Conservation (phyloP, 2,113 vertebrate genomes). For the Hemibagrus wyckioides region DNA sequence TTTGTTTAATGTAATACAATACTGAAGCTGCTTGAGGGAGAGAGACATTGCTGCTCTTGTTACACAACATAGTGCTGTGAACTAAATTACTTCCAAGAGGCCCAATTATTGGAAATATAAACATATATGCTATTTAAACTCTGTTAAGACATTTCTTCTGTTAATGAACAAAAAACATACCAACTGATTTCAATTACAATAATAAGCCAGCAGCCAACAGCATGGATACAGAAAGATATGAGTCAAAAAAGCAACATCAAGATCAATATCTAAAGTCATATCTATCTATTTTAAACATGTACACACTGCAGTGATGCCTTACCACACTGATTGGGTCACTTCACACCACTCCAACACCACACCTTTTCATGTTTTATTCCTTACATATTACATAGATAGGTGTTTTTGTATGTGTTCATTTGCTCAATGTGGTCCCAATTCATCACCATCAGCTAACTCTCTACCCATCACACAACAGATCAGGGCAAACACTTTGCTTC, state of each 20-base stretch:
- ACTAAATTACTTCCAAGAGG: not conserved
- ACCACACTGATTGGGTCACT: not conserved
- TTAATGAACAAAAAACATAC: not conserved
- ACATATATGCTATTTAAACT: not conserved
- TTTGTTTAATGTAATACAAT: not conserved
- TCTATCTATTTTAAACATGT: no score
- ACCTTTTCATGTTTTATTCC: not conserved
- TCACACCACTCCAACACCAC: not conserved
- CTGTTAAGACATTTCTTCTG: not conserved
- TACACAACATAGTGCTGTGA: not conserved
- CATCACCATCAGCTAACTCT: not conserved
- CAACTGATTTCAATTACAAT: not conserved
- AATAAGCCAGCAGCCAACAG: not conserved
- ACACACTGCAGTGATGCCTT: not conserved
- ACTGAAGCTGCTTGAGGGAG: not conserved
- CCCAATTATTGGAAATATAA: not conserved
- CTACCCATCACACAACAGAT: not conserved
- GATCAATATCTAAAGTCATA: no score
- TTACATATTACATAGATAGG: not conserved
- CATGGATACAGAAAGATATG: not conserved
- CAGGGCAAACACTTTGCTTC: not conserved
- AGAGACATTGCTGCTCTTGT: not conserved
- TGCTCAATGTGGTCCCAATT: not conserved
- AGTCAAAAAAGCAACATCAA: not conserved
- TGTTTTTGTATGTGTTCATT: not conserved